Percentiles rank a stretch among this genome's conserved stretches.
phyloP scores from a whole-genome alignment of 2,797 vertebrate species.

The Centropyge bicolor region DNA sequence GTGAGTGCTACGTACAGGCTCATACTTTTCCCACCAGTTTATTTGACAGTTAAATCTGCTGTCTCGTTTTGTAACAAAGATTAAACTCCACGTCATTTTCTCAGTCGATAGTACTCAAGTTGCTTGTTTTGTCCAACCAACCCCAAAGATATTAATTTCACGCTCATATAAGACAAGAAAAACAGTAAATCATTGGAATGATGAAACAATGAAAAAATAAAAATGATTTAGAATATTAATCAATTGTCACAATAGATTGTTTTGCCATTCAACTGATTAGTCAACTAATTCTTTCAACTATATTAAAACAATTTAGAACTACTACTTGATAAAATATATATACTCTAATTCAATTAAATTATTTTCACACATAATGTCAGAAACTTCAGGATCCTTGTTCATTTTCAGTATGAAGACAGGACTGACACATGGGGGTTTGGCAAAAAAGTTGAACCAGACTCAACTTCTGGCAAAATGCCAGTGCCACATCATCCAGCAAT shows the following conservation, averaged over 20 bases:
- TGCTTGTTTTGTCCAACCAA: neutral
- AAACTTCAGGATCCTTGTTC: neutral
- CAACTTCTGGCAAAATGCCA: neutral
- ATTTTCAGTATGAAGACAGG: neutral
- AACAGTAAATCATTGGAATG: neutral
- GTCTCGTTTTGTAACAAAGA: neutral
- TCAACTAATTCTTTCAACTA: neutral
- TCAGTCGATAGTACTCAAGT: neutral
- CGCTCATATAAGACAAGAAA: neutral
- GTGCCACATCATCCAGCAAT: neutral
- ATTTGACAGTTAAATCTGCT: neutral
- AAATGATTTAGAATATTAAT: neutral
- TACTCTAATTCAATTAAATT: neutral
- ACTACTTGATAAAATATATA: neutral
- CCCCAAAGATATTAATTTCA: neutral
- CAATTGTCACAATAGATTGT: neutral
- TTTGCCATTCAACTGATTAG: neutral
- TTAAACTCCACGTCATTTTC: neutral
- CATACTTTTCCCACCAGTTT: slow-evolving; percentile 3
- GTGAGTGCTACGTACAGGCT: neutral
- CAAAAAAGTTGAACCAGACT: neutral
- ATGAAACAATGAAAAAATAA: neutral
- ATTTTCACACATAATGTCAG: neutral
- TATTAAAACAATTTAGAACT: neutral
- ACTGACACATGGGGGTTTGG: neutral